phyloP scores from a whole-genome alignment of 2,113 vertebrate genomes.

The Indicator maculatus region DNA sequence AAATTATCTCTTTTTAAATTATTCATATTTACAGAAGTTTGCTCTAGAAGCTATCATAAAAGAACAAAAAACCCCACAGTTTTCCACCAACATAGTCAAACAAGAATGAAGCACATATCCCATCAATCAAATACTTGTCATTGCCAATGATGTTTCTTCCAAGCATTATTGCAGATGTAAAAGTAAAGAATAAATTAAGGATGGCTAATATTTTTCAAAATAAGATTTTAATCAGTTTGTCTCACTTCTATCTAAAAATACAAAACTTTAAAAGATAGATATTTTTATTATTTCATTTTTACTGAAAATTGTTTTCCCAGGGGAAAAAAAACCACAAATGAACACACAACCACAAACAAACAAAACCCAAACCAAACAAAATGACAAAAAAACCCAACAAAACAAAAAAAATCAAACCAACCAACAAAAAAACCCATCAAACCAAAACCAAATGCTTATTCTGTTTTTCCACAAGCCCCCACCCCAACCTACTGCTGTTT shows the following conservation, averaged over 20 bases:
- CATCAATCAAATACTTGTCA: not conserved
- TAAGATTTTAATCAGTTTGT: not conserved
- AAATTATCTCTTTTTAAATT: not conserved
- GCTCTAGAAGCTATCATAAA: not conserved
- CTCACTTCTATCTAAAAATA: not conserved
- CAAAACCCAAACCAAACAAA: not conserved
- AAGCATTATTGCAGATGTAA: not conserved
- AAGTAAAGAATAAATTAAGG: not conserved
- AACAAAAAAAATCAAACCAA: too few species aligned
- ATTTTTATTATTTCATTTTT: not conserved
- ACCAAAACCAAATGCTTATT: too few species aligned
- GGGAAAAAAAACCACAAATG: not conserved
- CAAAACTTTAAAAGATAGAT: not conserved
- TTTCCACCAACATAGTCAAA: not conserved
- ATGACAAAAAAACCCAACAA: too few species aligned
- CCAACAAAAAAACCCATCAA: too few species aligned
- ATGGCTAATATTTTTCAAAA: not conserved
- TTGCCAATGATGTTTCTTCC: not conserved
- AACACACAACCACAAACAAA: too few species aligned
- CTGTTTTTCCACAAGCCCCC: too few species aligned
- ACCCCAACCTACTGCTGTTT: not conserved
- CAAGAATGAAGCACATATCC: not conserved
- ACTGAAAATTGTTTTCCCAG: not conserved
- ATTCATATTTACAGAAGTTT: not conserved
- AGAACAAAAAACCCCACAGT: not conserved